These are phyloP conservation scores for Pharmacophagus antenor DNA, from an alignment of 2,888 invertebrate species.

Conservation along the genomic window DNA sequence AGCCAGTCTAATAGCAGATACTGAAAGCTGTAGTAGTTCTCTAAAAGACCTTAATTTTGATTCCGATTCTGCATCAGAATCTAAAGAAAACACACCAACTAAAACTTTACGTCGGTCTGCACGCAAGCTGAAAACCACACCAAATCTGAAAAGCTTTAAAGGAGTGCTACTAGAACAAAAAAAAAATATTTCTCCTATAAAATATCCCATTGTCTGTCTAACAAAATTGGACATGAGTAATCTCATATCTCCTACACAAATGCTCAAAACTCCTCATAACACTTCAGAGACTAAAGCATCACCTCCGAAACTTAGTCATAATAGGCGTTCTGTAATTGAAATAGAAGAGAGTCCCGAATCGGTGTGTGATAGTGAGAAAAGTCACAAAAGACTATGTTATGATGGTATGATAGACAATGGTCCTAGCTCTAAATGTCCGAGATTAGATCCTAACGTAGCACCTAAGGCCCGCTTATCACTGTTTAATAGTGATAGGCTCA, in stretches of 20 bases:
- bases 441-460: conserved; percentile 53
- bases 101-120: conserved; percentile 53
- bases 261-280: conserved; percentile 71
- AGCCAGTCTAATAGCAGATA: conserved; percentile 71
- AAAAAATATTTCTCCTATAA: conserved; percentile 59
- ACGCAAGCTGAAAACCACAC: conserved; percentile 55
- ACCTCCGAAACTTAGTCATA: conserved; percentile 66
- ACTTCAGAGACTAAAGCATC: conserved; percentile 56
- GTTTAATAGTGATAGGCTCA: conserved; percentile 66
- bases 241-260: conserved; percentile 63
- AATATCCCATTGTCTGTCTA: conserved; percentile 54
- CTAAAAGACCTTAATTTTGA: conserved; percentile 75
- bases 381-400: conserved; percentile 63
- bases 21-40: conserved; percentile 77
- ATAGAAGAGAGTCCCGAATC: conserved; percentile 70
- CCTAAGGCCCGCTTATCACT: conserved; percentile 72
- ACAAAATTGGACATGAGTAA: conserved; percentile 64
- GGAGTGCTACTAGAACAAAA: conserved; percentile 66
- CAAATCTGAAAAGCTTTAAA: conserved; percentile 65
- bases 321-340: conserved; percentile 56
- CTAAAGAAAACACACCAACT: conserved; percentile 73
- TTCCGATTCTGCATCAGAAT: conserved; percentile 68
- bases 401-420: conserved; percentile 57
- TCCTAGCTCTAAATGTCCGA: conserved; percentile 59
- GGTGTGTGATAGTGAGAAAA: conserved; percentile 59